Evolutionary conservation across 2,888 invertebrate species (phyloP).

Genomic region (Tinea pellionella): DNA sequence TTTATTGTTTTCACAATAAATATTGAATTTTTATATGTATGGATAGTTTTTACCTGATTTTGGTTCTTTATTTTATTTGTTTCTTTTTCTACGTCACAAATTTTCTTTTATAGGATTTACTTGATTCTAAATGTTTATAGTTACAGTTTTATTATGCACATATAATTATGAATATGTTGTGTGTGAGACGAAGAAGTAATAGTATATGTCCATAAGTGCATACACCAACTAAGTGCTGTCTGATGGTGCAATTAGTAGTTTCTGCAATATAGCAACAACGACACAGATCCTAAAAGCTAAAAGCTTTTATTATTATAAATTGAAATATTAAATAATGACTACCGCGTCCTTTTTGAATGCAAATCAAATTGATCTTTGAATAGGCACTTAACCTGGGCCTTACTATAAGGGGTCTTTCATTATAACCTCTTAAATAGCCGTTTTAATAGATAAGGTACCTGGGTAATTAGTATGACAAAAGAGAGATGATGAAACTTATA

Average conservation of each 20-base stretch:
- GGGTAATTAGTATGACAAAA: slow-evolving; percentile 6
- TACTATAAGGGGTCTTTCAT: slow-evolving; percentile 6
- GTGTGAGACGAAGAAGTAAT: too few relatives aligned
- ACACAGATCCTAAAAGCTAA: too few relatives aligned
- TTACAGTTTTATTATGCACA: too few relatives aligned
- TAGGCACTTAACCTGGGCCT: not conserved
- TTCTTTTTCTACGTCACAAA: too few relatives aligned
- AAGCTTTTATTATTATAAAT: too few relatives aligned
- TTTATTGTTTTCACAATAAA: not conserved
- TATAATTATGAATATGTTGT: too few relatives aligned
- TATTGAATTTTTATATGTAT: not conserved
- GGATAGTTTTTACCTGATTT: not conserved
- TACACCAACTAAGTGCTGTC: not conserved
- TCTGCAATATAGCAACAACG: not conserved
- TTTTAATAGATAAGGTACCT: not conserved
- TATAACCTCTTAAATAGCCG: not conserved
- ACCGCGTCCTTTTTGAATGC: not conserved
- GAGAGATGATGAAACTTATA: not conserved
- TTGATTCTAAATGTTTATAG: too few relatives aligned
- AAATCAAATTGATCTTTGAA: not conserved
- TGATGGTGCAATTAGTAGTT: not conserved
- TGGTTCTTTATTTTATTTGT: not conserved
- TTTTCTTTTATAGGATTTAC: too few relatives aligned
- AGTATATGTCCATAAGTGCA: not conserved
- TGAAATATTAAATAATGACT: too few relatives aligned